A percentile compares a stretch with the other conserved stretches of the same genome.
phyloP scores from a whole-genome alignment of 1,140 invertebrate species.

The Laodelphax striatellus region DNA sequence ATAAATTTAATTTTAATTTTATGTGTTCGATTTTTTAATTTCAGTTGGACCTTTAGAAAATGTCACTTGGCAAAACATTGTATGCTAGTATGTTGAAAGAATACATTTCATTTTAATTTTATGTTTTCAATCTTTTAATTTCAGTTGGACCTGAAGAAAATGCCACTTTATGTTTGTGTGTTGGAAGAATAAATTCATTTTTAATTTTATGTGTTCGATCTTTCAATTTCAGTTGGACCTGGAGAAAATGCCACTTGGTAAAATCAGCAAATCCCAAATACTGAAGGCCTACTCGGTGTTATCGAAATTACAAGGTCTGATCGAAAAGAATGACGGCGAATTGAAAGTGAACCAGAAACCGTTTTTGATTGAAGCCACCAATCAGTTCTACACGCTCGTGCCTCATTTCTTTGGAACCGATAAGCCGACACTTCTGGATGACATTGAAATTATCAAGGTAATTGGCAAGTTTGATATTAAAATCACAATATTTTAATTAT shows the following conservation, averaged over 20 bases:
- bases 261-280: slow-evolving; percentile 86
- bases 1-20: too few species aligned
- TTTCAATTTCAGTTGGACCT: slow-evolving; percentile 59
- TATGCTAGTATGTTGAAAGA: too few species aligned
- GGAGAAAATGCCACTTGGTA: slow-evolving; percentile 95
- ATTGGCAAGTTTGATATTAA: slow-evolving; percentile 6
- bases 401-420: slow-evolving; percentile 88
- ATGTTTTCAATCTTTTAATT: too few species aligned
- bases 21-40: too few species aligned
- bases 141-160: too few species aligned
- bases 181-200: too few species aligned
- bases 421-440: slow-evolving; percentile 69
- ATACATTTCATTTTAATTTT: too few species aligned
- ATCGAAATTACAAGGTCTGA: slow-evolving; percentile 57
- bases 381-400: slow-evolving; percentile 88
- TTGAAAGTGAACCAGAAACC: slow-evolving; percentile 27
- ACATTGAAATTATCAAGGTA: slow-evolving; percentile 60
- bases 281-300: slow-evolving; percentile 73
- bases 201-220: too few species aligned
- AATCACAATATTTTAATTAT: slow-evolving; percentile 6
- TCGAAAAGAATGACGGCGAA: slow-evolving; percentile 39
- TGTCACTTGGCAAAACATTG: too few species aligned
- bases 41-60: too few species aligned
- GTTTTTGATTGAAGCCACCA: slow-evolving; percentile 66
- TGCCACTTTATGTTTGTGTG: too few species aligned